Conservation (phyloP, 2,797 vertebrate species). For the Manis crassicaudata region DNA sequence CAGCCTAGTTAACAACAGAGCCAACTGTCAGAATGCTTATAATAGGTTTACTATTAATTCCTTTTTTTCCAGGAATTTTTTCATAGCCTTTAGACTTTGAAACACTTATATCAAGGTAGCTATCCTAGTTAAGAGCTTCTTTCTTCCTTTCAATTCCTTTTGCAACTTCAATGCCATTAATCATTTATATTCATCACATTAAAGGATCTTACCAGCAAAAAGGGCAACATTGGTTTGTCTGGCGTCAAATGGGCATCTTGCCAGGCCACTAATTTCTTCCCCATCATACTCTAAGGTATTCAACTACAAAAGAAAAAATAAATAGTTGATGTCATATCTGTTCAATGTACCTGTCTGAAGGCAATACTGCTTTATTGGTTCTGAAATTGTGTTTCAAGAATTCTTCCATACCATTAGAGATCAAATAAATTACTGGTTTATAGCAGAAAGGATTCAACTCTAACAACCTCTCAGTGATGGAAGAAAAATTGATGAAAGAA, state of each 20-base stretch:
- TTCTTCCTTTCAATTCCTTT: constrained; percentile 75
- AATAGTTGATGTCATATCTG: constrained; percentile 80
- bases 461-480: not conserved
- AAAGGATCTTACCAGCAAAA: constrained; percentile 94
- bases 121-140: not conserved
- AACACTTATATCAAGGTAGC: not conserved
- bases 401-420: constrained; percentile 63
- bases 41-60: not conserved
- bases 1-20: not conserved
- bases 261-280: constrained; percentile 99
- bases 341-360: constrained; percentile 74
- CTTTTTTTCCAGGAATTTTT: not conserved
- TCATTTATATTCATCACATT: constrained; percentile 84
- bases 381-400: constrained; percentile 76
- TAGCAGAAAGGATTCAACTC: not conserved
- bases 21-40: not conserved
- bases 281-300: constrained; percentile 99
- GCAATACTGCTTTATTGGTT: constrained; percentile 72
- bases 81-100: not conserved
- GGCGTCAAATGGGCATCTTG: constrained; percentile 98
- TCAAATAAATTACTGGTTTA: constrained; percentile 56
- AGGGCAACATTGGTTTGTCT: constrained; percentile 99
- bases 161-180: constrained; percentile 82
- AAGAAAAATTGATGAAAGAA: constrained; percentile 31
- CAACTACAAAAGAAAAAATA: constrained; percentile 90